Evolutionary conservation across 2,888 invertebrate species (phyloP), one percentile per base, ranked within the genome.

Genomic region (Sminthurides aquaticus): DNA sequence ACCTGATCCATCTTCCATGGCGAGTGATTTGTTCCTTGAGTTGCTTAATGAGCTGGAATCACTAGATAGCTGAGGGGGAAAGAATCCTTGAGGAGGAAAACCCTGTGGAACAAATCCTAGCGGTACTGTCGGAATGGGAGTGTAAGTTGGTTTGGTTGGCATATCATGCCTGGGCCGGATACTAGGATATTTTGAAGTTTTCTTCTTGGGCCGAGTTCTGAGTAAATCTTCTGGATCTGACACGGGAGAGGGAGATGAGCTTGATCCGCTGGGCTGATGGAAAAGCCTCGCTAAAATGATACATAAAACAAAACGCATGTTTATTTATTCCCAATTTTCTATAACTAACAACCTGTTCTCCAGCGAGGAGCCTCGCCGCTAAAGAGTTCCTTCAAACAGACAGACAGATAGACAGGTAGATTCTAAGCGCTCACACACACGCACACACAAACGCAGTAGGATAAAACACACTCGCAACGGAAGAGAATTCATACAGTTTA

Each of bases 1-100:
- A 71, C 71, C 72, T 43, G 74, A 74, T 15, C 71, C 72, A 60
- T 74, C 74, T 49, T 74, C 74, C 74, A 74, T 74, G 34, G 70
- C 71, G 15, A 74, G 61, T 52, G 74, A 72, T 66, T 71, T 74
- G 61, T 72, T 72, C 62, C 70, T 62, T 1, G 71, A 69, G 65
- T 69, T 56, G 54, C 65, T 71, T 57, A 72, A 71, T 26, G 72
- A 61, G 34, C 71, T 72, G 2, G 72, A 72, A 57, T 74, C 72
- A 49, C 71, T 71, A 2, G 71, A 68, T 25, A 73, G 63, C 60
- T 72, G 71, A 64, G 72, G 72, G 8, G 74, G 73, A 18, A 73
- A 69, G 55, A 68, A 72, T 29, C 70, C 70, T 54, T 71, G 59
- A 15, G 49, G 49, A 3, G 22, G 20, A 52, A 52, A 52, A 8